These are phyloP conservation scores for Mormoops blainvillei DNA, from an alignment of 2,113 vertebrate species.

Conservation along the genomic window DNA sequence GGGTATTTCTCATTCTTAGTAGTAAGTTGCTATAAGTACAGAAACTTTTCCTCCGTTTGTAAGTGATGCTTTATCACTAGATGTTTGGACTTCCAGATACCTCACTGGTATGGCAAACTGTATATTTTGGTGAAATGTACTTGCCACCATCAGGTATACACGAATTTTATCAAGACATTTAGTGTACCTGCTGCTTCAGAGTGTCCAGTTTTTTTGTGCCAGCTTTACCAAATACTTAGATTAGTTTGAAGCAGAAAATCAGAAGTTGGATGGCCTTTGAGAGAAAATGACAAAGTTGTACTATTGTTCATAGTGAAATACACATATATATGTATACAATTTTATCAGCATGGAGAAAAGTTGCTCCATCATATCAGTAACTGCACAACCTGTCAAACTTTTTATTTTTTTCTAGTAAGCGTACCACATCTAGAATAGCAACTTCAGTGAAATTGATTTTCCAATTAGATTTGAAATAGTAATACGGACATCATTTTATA, in stretches of 20 bases:
- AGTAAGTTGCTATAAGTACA: background rate
- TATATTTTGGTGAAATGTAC: background rate
- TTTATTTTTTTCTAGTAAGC: background rate
- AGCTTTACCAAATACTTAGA: background rate
- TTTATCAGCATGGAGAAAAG: background rate
- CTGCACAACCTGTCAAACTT: background rate
- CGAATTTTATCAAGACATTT: background rate
- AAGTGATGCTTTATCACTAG: background rate
- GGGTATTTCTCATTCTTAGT: background rate
- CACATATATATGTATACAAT: background rate
- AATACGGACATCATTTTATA: background rate
- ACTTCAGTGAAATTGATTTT: background rate
- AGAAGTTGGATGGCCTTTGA: background rate
- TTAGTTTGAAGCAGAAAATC: background rate
- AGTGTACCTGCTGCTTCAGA: background rate
- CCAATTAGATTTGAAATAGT: background rate
- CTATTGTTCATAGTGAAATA: background rate
- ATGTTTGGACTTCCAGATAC: background rate
- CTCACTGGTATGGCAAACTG: background rate
- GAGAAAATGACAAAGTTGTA: background rate
- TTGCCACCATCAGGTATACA: background rate
- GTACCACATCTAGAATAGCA: background rate
- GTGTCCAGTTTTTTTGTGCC: background rate
- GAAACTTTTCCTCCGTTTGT: background rate
- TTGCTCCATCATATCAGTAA: background rate